phyloP scores from a whole-genome alignment of 2,888 invertebrate genomes.

The Chromoteleia sp. region DNA sequence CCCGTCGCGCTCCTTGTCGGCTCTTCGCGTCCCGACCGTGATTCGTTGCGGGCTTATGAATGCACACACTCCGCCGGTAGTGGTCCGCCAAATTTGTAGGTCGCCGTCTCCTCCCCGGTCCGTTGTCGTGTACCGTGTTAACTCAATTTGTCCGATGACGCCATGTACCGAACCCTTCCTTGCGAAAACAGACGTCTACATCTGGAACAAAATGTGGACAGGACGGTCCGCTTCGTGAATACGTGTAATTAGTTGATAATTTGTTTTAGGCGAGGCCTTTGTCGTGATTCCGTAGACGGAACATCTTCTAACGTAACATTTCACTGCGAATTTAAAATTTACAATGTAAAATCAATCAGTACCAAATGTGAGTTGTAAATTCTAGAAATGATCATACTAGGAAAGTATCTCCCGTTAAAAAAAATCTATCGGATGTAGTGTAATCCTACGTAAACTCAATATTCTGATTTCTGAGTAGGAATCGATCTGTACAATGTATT shows the following conservation, averaged over 20 bases:
- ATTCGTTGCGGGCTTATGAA: slow-evolving; percentile 71
- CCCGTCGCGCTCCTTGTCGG: slow-evolving; percentile 45
- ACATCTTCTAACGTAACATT: background rate
- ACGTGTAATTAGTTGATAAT: slow-evolving; percentile 55
- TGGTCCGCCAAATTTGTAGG: slow-evolving; percentile 70
- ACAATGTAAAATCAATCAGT: too few relatives aligned
- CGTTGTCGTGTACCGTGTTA: slow-evolving; percentile 71
- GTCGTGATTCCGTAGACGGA: too few relatives aligned
- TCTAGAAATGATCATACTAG: too few relatives aligned
- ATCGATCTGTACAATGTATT: too few relatives aligned
- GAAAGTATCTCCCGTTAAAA: too few relatives aligned
- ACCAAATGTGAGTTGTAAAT: too few relatives aligned
- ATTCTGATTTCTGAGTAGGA: too few relatives aligned
- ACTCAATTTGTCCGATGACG: slow-evolving; percentile 72
- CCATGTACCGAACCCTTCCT: slow-evolving; percentile 67
- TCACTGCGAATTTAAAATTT: too few relatives aligned
- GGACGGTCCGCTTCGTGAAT: slow-evolving; percentile 38
- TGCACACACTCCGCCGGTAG: slow-evolving; percentile 69
- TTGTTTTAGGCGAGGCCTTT: slow-evolving; percentile 12
- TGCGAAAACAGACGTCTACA: slow-evolving; percentile 66
- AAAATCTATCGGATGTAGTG: too few relatives aligned
- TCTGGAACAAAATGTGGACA: slow-evolving; percentile 47
- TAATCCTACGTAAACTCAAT: too few relatives aligned
- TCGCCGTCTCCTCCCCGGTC: slow-evolving; percentile 58
- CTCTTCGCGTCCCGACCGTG: slow-evolving; percentile 70